Base-by-base conservation (phyloP, 2,888 invertebrate species). In the Nomada flava region DNA sequence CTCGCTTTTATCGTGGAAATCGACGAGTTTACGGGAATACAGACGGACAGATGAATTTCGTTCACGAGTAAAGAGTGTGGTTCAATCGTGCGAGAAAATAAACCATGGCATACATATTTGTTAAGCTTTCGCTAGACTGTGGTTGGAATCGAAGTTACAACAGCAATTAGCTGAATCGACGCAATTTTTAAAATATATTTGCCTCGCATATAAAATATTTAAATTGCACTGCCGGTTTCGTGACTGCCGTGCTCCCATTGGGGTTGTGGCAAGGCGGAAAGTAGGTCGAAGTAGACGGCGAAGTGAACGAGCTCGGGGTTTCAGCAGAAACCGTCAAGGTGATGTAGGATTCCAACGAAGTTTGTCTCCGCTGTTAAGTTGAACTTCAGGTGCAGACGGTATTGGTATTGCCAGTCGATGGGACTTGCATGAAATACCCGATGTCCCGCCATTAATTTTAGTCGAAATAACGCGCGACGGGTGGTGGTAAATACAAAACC, bases 201-300 rank as follows among this genome's bases (percentile, higher is more conserved):
- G 77, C 75, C 69, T 64, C 59, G 72, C 52, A 60, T 65, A 77
- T 86, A 76, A 88, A 87, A 87, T 88, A 88, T 88, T 88, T 78
- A 87, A 88, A 88, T 87, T 82, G 63, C 65, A 42, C 65, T 64
- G 77, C 29, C 57, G 86, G 83, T 82, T 88, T 84, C 88, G 87
- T 82, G 86, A 88, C 82, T 82, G 70, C 60, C 75, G 73, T 57
- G 52, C 50, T 76, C 62, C 77, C 85, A 62, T 44, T 26, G 62
- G 73, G 72, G 74, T 65, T 52, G 74, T 80, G 73, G 69, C 60
- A 53, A 65, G 62, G 13, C 15, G 42, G 57, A 76, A 88, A 87
- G 77, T 88, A 75, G 88, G 88, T 88, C 88, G 87, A 82, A 84
- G 86, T 83, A 74, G 79, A 85, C 76, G 76, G 69, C 79, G 68